Base-by-base conservation (phyloP, 1,140 invertebrate species). In the Alviniconcha marisindica region DNA sequence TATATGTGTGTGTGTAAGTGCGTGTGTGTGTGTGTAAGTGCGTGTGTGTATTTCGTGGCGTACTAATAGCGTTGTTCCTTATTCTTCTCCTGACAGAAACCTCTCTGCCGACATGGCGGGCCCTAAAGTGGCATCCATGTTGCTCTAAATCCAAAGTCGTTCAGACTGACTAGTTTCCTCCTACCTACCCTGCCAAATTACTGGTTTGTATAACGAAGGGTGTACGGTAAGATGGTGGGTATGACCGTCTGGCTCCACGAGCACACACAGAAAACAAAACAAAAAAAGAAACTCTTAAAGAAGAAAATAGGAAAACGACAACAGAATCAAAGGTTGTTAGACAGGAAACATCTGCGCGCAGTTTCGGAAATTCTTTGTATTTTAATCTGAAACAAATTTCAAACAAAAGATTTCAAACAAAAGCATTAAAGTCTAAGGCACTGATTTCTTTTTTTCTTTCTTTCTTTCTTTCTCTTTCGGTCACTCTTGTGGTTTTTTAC, bases 51-150 rank as follows among this genome's bases (percentile, higher is more conserved):
- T 54, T 76, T 31, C 44, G 15, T 42, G 78, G 60, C 56, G 56
- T 42, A 82, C 81, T 82, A 82, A 82, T 60, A 63, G 81, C n/a
- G 24, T 5, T 82, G 69, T 82, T 82, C 71, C 80, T 84, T 78
- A 84, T 87, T 87, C 77, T 86, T 80, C 84, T 87, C 83, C 82
- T 82, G 79, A 83, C 73, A 74, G 69, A 82, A 81, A 31, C 33
- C 69, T 36, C 69, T 36, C 56, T n/a, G 24, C 69, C 40, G 48
- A 69, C 82, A 88, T 86, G 85, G 85, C 80, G 74, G 83, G 40
- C 78, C 69, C 40, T 54, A 69, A 85, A 48, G 82, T 76, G 54
- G 83, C 85, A 76, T 82, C 81, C 71, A 76, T 82, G 81, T 82
- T 82, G 81, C 81, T 54, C 81, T 82, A 77, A 82, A 82, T 42